A percentile compares a stretch with the other conserved stretches of the same genome.
Evolutionary conservation across 2,888 invertebrate genomes (phyloP).

Genomic region (Camponotus fellah): DNA sequence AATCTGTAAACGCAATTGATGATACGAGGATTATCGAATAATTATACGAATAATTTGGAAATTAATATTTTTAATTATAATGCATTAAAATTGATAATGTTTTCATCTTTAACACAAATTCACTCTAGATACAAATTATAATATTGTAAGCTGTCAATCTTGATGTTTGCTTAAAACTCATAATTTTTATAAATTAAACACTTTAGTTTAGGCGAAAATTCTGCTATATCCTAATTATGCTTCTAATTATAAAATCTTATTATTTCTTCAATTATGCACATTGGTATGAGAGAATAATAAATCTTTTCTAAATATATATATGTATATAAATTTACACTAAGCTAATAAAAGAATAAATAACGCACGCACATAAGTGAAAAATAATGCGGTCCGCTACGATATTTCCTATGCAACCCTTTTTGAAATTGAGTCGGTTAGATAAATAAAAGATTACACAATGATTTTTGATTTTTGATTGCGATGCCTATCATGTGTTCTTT

Average conservation of each 20-base stretch:
- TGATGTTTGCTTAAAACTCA: not conserved
- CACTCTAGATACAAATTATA: not conserved
- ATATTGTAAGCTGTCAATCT: not conserved
- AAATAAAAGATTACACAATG: constrained; percentile 27
- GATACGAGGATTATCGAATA: not conserved
- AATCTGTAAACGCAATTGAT: not conserved
- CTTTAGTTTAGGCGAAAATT: constrained; percentile 8
- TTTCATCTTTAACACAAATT: not conserved
- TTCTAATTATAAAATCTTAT: constrained; percentile 3
- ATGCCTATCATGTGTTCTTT: constrained; percentile 19
- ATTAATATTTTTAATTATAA: not conserved
- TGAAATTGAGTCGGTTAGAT: constrained; percentile 25
- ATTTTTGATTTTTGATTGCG: constrained; percentile 33
- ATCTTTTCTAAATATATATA: not conserved
- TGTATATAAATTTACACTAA: constrained; percentile 25
- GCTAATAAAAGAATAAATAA: constrained; percentile 25
- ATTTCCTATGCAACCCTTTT: constrained; percentile 2
- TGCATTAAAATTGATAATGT: not conserved
- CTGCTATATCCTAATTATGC: not conserved
- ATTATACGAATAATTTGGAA: not conserved
- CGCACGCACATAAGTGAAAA: constrained; percentile 26
- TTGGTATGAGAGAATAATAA: constrained; percentile 25
- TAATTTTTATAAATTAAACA: not conserved
- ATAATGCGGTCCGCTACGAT: not conserved
- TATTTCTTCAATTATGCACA: constrained; percentile 33